phyloP scores from a whole-genome alignment of 2,113 vertebrate genomes.

The Kryptolebias marmoratus region DNA sequence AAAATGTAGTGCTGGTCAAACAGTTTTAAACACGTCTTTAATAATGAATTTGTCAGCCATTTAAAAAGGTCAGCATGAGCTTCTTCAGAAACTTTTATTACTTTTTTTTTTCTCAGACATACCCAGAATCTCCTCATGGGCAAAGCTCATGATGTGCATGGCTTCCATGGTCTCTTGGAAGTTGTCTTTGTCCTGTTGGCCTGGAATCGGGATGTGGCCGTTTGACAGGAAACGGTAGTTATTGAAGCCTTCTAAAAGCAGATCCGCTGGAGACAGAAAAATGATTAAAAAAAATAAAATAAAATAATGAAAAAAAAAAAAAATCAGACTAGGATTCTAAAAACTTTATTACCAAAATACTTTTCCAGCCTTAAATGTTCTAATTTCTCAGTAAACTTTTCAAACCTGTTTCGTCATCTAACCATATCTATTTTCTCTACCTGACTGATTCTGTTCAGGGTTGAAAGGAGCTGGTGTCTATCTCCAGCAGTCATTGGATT shows the following conservation, averaged over 20 bases:
- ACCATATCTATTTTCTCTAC: too few species aligned
- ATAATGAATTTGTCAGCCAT: background rate
- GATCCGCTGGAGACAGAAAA: conserved; percentile 81
- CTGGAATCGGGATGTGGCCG: conserved; percentile 93
- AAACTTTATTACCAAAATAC: background rate
- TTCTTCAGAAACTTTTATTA: background rate
- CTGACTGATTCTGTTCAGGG: too few species aligned
- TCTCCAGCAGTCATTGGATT: too few species aligned
- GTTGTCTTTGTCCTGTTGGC: conserved; percentile 98
- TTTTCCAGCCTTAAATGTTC: background rate
- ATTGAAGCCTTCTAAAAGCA: conserved; percentile 92
- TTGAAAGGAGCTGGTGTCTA: too few species aligned
- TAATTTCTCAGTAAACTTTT: background rate
- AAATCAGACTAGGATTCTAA: background rate
- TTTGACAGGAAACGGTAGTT: conserved; percentile 97
- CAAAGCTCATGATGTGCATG: conserved; percentile 98
- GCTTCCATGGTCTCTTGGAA: conserved; percentile 99
- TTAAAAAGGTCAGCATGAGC: background rate
- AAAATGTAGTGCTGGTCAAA: too few species aligned
- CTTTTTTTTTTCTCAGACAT: background rate
- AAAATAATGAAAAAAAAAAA: too few species aligned
- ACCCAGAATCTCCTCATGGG: conserved; percentile 90
- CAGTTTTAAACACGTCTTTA: background rate
- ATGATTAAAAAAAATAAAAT: background rate
- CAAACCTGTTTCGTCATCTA: too few species aligned